Percentiles rank a stretch among this genome's conserved stretches.
phyloP scores from a whole-genome alignment of 1,140 invertebrate genomes.

The Drosophila kikkawai region DNA sequence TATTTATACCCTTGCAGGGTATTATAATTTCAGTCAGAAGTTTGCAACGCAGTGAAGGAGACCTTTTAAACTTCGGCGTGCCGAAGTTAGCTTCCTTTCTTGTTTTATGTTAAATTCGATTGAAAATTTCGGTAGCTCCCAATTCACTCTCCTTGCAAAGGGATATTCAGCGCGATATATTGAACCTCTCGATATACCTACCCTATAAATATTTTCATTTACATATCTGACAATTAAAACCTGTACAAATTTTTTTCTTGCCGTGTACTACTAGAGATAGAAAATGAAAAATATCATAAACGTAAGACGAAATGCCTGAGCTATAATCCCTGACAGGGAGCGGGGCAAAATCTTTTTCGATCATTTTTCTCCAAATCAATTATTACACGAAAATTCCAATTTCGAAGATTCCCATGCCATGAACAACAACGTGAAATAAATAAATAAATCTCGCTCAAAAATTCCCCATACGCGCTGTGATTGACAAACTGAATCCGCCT shows the following conservation, averaged over 20 bases:
- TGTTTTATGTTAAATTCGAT: too few relatives aligned
- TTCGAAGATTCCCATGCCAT: slow-evolving; percentile 6
- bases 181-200: too few relatives aligned
- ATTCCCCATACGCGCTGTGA: slow-evolving; percentile 18
- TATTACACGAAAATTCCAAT: slow-evolving; percentile 39
- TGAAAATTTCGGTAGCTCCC: too few relatives aligned
- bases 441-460: slow-evolving; percentile 37
- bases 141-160: too few relatives aligned
- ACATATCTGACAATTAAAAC: background rate
- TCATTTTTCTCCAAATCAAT: slow-evolving; percentile 44
- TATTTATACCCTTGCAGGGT: too few relatives aligned
- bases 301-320: slow-evolving; percentile 7
- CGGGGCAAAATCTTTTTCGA: slow-evolving; percentile 18
- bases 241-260: background rate
- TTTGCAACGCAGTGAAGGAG: too few relatives aligned
- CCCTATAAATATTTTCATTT: too few relatives aligned
- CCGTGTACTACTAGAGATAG: background rate
- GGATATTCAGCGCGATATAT: too few relatives aligned
- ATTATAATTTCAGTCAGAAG: too few relatives aligned
- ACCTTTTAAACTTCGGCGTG: too few relatives aligned
- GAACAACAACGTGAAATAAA: background rate
- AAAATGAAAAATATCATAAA: background rate
- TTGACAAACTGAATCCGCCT: slow-evolving; percentile 42
- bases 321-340: background rate
- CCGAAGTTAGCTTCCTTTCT: too few relatives aligned